phyloP scores from a whole-genome alignment of 2,797 vertebrate genomes.

The Sebastiscus tertius region DNA sequence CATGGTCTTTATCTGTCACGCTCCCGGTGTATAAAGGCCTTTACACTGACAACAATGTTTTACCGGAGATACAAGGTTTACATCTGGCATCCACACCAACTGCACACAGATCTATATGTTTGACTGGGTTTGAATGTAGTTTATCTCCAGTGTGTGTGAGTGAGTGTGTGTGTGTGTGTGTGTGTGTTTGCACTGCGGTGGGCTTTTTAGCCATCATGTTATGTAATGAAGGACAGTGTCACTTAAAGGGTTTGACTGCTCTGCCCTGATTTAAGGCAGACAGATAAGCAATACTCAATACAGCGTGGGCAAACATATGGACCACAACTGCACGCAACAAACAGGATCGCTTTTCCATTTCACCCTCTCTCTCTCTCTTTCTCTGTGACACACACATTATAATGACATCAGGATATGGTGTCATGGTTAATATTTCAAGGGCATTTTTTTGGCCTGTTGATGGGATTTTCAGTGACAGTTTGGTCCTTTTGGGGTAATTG shows the following conservation, averaged over 20 bases:
- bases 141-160: background rate
- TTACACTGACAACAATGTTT: background rate
- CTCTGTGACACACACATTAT: background rate
- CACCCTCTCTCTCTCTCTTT: background rate
- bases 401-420: background rate
- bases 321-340: slow-evolving; percentile 12
- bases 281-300: slow-evolving; percentile 61
- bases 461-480: background rate
- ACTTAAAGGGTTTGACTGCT: slow-evolving; percentile 52
- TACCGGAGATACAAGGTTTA: background rate
- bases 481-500: background rate
- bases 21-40: background rate
- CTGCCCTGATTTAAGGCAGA: slow-evolving; percentile 51
- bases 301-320: slow-evolving; percentile 18
- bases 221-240: slow-evolving; percentile 60
- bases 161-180: background rate
- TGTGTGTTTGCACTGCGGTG: background rate
- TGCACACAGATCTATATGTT: background rate
- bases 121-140: slow-evolving; percentile 2
- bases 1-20: background rate
- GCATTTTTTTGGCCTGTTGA: background rate
- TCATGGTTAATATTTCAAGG: background rate
- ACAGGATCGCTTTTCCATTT: slow-evolving; percentile 32
- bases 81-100: background rate
- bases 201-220: slow-evolving; percentile 46